These are phyloP conservation scores for Asobara japonica DNA, from an alignment of 1,140 invertebrate species.

Conservation along the genomic window DNA sequence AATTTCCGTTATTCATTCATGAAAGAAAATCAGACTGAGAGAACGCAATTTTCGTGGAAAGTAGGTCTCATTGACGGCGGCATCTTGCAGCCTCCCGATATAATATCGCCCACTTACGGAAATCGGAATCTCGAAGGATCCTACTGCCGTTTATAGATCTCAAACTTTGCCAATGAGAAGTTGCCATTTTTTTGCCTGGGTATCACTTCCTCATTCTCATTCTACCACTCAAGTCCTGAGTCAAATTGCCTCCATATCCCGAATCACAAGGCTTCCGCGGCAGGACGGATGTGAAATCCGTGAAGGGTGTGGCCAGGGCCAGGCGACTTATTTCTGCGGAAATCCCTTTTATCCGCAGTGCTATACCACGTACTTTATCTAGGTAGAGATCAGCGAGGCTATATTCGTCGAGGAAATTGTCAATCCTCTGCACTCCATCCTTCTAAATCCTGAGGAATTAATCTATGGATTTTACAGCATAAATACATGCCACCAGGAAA, in stretches of 20 bases:
- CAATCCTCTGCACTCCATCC: background rate
- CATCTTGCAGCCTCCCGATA: background rate
- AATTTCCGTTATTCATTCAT: too few species aligned
- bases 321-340: background rate
- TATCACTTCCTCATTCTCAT: background rate
- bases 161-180: background rate
- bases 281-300: background rate
- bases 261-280: background rate
- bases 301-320: background rate
- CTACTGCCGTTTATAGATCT: background rate
- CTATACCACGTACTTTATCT: background rate
- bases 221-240: background rate
- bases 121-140: background rate
- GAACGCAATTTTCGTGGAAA: background rate
- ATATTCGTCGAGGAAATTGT: slow-evolving; percentile 2
- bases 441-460: background rate
- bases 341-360: background rate
- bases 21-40: too few species aligned
- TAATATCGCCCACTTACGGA: background rate
- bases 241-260: background rate
- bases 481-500: background rate
- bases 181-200: background rate
- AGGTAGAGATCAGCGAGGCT: background rate
- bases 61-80: background rate
- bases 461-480: background rate